Conservation (phyloP, 2,888 invertebrate genomes). For the Xanthostigma xanthostigma region DNA sequence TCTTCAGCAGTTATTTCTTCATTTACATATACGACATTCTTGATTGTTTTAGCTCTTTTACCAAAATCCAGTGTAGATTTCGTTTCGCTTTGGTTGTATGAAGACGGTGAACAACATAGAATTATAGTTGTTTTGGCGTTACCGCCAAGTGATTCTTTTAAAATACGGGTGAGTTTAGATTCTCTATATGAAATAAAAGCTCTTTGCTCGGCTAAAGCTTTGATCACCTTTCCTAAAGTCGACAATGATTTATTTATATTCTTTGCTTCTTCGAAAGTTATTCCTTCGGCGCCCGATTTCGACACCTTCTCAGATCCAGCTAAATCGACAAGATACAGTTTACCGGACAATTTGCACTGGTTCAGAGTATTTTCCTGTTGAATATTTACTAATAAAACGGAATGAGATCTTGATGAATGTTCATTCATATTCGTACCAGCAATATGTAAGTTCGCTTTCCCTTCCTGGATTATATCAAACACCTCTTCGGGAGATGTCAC, state of each 20-base stretch:
- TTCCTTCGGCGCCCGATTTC: conserved; percentile 99
- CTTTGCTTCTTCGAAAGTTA: conserved; percentile 97
- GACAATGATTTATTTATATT: conserved; percentile 99
- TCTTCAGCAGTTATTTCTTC: conserved; percentile 99
- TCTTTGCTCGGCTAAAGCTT: conserved; percentile 97
- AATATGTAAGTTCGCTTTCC: conserved; percentile 98
- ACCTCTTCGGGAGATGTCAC: conserved; percentile 99
- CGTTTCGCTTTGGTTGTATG: conserved; percentile 97
- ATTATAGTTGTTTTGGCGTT: conserved; percentile 98
- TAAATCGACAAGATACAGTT: conserved; percentile 97
- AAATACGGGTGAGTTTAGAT: conserved; percentile 93
- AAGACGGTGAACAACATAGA: conserved; percentile 97
- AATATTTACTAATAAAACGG: conserved; percentile 98
- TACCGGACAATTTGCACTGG: conserved; percentile 97
- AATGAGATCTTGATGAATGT: conserved; percentile 98
- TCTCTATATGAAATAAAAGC: conserved; percentile 99
- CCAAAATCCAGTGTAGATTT: conserved; percentile 98
- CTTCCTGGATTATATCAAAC: conserved; percentile 98
- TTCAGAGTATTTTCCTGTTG: conserved; percentile 99
- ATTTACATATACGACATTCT: conserved; percentile 98
- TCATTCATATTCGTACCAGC: conserved; percentile 99
- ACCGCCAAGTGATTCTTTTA: conserved; percentile 98
- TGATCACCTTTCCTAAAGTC: conserved; percentile 97
- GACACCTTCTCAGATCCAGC: conserved; percentile 99
- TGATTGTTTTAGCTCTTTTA: conserved; percentile 96